These are phyloP conservation scores for Ophion obscuratus DNA, from an alignment of 2,888 invertebrate genomes.

Conservation along the genomic window DNA sequence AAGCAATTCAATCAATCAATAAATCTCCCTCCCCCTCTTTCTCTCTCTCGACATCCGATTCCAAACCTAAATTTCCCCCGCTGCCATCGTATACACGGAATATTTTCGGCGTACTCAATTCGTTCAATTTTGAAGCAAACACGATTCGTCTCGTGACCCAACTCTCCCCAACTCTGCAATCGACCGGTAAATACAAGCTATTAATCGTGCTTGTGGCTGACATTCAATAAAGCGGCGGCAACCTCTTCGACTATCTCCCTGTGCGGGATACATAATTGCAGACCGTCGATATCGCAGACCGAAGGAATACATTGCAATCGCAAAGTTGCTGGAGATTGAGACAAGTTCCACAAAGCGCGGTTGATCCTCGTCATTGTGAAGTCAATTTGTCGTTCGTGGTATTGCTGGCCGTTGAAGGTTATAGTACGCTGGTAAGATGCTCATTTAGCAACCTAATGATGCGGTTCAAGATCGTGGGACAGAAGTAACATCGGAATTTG, in stretches of 20 bases:
- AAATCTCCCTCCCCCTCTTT: background rate
- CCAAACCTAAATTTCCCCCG: background rate
- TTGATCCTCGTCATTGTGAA: slow-evolving; percentile 1
- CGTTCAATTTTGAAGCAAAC: background rate
- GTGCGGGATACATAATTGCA: background rate
- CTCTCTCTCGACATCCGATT: background rate
- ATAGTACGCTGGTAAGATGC: background rate
- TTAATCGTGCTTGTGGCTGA: background rate
- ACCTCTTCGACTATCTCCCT: background rate
- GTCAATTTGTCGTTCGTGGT: slow-evolving; percentile 36
- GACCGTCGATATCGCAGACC: background rate
- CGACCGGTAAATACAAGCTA: background rate
- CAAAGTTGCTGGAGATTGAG: background rate
- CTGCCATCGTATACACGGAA: background rate
- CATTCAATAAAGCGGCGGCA: background rate
- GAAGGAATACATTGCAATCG: slow-evolving; percentile 29
- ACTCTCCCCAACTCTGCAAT: background rate
- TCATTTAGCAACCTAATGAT: slow-evolving; percentile 10
- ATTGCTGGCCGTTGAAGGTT: background rate
- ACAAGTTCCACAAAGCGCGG: background rate
- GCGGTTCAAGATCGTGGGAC: background rate
- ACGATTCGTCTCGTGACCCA: background rate
- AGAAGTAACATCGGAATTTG: background rate
- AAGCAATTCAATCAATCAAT: background rate
- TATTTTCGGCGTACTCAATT: background rate